Base-by-base conservation (phyloP, 1,140 invertebrate genomes). In the Drosophila subpulchrella region DNA sequence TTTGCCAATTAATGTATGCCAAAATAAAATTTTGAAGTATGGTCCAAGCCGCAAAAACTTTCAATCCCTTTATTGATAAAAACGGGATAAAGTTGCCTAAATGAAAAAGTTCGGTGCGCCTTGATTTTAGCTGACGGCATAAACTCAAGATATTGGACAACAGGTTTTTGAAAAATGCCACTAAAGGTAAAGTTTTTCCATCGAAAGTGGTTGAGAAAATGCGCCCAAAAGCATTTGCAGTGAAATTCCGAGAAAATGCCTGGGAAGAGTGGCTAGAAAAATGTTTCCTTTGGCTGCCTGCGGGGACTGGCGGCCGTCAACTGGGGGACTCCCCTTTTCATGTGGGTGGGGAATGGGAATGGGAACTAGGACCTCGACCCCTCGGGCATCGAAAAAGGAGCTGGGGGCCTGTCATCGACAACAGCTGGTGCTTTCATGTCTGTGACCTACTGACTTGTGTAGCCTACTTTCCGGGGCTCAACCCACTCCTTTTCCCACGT, bases 391-490 rank as follows among this genome's bases (percentile, higher is more conserved):
- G 60, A 32, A 11, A 67, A 36, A 34, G 13, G 34, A 44, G 61
- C 24, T 10, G 36, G 61, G 48, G 55, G 50, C 62, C 63, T 77
- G 58, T 66, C 82, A 75, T 81, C 70, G 83, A 88, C 82, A 75
- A 65, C 51, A 66, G 77, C 59, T 70, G 77, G 51, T 70, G 77
- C 78, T 84, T 81, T 81, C 81, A 66, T 81, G 81, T 73, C 81
- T 65, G 61, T 79, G 82, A 86, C 82, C 82, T 78, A 86, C 70
- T 88, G 83, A 76, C 75, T 76, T 61, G 75, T 76, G 75, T 82
- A 88, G 83, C 82, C 83, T 72, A 86, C 83, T 83, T 86, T 86
- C 83, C 82, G 78, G 56, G 41, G 78, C 63, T 41, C 54, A 5
- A 15, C 41, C 41, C 62, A 39, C 55, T 65, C 50, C 48, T 20